These are phyloP conservation scores for Sylvilagus bachmani DNA, from an alignment of 2,113 vertebrate genomes.

Conservation along the genomic window DNA sequence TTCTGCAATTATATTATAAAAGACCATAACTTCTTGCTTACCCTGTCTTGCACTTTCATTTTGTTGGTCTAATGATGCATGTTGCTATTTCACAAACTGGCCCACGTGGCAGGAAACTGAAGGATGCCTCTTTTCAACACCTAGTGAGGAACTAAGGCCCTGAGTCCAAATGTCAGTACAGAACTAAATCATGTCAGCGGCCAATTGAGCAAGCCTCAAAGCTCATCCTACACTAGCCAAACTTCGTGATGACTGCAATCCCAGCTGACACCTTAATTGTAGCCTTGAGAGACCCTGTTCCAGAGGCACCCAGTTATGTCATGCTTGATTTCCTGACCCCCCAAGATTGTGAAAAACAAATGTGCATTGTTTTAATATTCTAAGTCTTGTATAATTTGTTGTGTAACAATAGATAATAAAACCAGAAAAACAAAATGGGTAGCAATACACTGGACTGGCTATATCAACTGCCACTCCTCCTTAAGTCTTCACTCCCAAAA, in stretches of 20 bases:
- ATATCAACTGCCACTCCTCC: background rate
- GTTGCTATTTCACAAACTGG: background rate
- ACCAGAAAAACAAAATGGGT: slow-evolving; percentile 8
- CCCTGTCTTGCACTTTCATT: background rate
- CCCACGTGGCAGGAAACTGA: background rate
- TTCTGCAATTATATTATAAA: background rate
- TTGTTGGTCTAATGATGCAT: background rate
- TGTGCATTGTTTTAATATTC: background rate
- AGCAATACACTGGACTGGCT: background rate
- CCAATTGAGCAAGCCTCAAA: background rate
- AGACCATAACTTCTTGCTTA: background rate
- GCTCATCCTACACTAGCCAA: background rate
- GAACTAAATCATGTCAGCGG: background rate
- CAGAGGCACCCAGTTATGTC: background rate
- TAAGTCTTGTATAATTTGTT: slow-evolving; percentile 15
- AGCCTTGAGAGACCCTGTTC: background rate
- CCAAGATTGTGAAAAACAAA: background rate
- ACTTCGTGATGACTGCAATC: background rate
- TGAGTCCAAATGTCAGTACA: background rate
- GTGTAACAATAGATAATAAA: slow-evolving; percentile 14
- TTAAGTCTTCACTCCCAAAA: background rate
- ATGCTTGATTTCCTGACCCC: background rate
- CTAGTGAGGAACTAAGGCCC: background rate
- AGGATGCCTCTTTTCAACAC: background rate
- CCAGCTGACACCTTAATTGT: background rate